Percentiles rank a stretch among this genome's conserved stretches.
Conservation (phyloP, 2,888 invertebrate genomes). For the Blastobasis lacticolella region DNA sequence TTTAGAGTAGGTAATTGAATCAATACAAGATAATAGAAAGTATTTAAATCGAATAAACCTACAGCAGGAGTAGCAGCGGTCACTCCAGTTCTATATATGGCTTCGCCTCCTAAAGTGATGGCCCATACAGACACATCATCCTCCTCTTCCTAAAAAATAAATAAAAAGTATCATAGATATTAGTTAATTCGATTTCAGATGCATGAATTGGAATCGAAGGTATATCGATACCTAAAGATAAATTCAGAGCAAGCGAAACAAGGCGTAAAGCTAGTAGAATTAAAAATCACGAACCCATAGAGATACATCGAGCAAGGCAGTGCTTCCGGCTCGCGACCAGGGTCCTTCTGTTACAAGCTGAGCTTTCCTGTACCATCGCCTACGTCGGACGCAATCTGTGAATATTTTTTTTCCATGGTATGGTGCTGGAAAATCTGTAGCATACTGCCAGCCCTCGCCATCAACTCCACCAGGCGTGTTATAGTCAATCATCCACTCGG, state of each 20-base stretch:
- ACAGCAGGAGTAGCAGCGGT: slow-evolving; percentile 82
- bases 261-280: too few relatives aligned
- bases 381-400: slow-evolving; percentile 90
- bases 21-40: not conserved
- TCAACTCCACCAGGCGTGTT: slow-evolving; percentile 92
- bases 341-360: slow-evolving; percentile 89
- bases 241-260: too few relatives aligned
- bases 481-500: slow-evolving; percentile 95
- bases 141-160: slow-evolving; percentile 35
- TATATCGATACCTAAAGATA: too few relatives aligned
- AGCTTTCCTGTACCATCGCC: slow-evolving; percentile 89
- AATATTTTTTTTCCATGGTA: slow-evolving; percentile 90
- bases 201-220: too few relatives aligned
- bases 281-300: slow-evolving; percentile 72
- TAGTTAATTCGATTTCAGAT: too few relatives aligned
- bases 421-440: slow-evolving; percentile 90
- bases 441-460: slow-evolving; percentile 95
- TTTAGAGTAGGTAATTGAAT: not conserved
- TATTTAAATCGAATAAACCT: slow-evolving; percentile 26
- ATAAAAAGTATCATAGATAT: not conserved
- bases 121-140: slow-evolving; percentile 84
- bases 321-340: slow-evolving; percentile 91
- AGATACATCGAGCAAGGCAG: slow-evolving; percentile 87
- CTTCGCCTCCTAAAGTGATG: slow-evolving; percentile 89
- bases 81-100: slow-evolving; percentile 86